Percentiles rank a stretch among this genome's conserved stretches.
phyloP scores from a whole-genome alignment of 2,888 invertebrate genomes.

The Stramonita haemastoma region DNA sequence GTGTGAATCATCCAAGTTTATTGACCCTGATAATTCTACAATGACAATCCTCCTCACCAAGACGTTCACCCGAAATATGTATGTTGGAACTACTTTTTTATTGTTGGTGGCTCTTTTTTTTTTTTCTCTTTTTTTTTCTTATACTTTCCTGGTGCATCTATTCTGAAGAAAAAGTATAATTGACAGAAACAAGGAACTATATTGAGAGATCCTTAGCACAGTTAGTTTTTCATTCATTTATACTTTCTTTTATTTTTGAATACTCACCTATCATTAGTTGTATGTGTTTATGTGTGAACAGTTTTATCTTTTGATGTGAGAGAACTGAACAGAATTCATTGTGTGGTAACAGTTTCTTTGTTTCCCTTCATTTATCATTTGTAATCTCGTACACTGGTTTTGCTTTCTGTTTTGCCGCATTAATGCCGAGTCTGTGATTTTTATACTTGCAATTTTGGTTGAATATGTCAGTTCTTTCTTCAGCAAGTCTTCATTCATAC shows the following conservation, averaged over 20 bases:
- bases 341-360: not conserved
- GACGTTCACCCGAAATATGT: not conserved
- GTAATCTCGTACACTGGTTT: not conserved
- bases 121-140: not conserved
- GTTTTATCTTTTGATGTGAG: not conserved
- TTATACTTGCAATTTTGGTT: constrained; percentile 9
- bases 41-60: not conserved
- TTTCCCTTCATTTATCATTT: not conserved
- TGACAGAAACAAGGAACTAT: not conserved
- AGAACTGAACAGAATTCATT: not conserved
- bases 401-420: not conserved
- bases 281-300: not conserved
- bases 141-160: not conserved
- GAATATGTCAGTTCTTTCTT: not conserved
- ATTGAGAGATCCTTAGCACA: not conserved
- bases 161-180: not conserved
- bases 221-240: not conserved
- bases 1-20: not conserved
- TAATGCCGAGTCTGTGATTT: constrained; percentile 24
- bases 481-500: not conserved
- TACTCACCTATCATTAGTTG: not conserved
- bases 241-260: not conserved
- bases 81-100: not conserved
- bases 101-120: no score
- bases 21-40: not conserved